These are phyloP conservation scores for Luperina nickerlii DNA, from an alignment of 2,888 invertebrate species.

Conservation along the genomic window DNA sequence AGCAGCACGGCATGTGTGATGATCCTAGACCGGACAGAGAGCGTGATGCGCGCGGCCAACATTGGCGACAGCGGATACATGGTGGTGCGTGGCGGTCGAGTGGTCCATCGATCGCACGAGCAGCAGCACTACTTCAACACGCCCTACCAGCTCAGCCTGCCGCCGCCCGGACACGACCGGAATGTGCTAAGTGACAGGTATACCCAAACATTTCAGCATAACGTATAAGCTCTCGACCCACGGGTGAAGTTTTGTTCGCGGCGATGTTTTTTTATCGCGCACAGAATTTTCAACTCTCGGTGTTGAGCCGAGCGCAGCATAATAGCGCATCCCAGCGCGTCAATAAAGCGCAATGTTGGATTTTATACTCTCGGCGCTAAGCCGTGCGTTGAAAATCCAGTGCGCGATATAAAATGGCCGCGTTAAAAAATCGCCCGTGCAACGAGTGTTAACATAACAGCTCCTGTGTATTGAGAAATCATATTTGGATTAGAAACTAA, in stretches of 20 bases:
- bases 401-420: neutral
- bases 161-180: conserved; percentile 96
- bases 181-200: conserved; percentile 97
- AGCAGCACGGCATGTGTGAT: conserved; percentile 99
- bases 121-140: conserved; percentile 99
- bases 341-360: neutral
- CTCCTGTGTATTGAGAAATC: neutral
- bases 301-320: neutral
- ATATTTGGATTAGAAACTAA: conserved; percentile 14
- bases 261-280: neutral
- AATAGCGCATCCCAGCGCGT: neutral
- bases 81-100: conserved; percentile 95
- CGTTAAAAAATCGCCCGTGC: neutral
- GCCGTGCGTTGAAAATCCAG: neutral
- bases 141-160: conserved; percentile 98
- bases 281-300: neutral
- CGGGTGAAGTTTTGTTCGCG: neutral
- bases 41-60: conserved; percentile 98
- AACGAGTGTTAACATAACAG: neutral
- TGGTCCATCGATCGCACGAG: conserved; percentile 98
- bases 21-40: conserved; percentile 96
- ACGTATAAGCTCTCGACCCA: too few species aligned
- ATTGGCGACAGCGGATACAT: conserved; percentile 99
- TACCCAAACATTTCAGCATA: conserved; percentile 18
- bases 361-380: neutral